These are phyloP conservation scores for Connochaetes taurinus DNA, from an alignment of 2,113 vertebrate species.

Conservation along the genomic window DNA sequence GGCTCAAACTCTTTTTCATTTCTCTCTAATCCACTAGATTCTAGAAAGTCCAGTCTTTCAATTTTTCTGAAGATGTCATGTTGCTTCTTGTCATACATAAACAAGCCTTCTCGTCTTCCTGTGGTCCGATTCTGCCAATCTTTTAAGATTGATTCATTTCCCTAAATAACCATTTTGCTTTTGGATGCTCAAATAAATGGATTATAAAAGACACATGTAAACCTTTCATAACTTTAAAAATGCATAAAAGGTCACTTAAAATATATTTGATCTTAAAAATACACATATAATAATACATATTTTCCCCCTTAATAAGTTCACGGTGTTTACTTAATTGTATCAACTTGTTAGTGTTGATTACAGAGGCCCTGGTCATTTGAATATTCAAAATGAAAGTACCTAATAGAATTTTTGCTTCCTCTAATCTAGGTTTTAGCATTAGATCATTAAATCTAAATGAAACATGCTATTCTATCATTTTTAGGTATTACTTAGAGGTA, in stretches of 20 bases:
- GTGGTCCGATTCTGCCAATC: not conserved
- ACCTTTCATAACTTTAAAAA: not conserved
- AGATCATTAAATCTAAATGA: not conserved
- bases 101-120: not conserved
- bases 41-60: not conserved
- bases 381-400: not conserved
- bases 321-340: not conserved
- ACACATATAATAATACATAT: not conserved
- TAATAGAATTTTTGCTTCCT: not conserved
- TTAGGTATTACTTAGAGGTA: not conserved
- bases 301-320: not conserved
- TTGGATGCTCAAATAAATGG: not conserved
- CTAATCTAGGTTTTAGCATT: not conserved
- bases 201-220: not conserved
- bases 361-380: not conserved
- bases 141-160: not conserved
- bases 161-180: not conserved
- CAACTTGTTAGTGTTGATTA: not conserved
- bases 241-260: not conserved
- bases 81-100: not conserved
- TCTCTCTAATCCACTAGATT: not conserved
- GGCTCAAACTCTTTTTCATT: not conserved
- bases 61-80: not conserved
- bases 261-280: not conserved
- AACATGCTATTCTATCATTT: not conserved